These are phyloP conservation scores for Andrena haemorrhoa DNA, from an alignment of 2,888 invertebrate species.

Conservation along the genomic window DNA sequence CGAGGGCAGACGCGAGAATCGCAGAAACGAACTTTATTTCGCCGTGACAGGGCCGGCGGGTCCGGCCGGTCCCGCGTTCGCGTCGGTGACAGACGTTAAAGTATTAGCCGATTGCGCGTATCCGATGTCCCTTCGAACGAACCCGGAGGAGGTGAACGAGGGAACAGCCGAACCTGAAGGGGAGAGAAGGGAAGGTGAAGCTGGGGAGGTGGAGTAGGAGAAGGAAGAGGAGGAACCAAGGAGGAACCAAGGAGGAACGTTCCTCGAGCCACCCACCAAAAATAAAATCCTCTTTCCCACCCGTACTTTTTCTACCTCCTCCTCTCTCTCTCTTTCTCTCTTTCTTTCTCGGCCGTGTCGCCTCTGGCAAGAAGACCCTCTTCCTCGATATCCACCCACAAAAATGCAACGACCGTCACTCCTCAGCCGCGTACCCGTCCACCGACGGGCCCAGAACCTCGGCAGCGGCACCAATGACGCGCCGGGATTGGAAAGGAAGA, in stretches of 20 bases:
- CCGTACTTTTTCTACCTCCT: conserved; percentile 46
- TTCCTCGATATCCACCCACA: conserved; percentile 73
- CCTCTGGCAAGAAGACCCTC: conserved; percentile 67
- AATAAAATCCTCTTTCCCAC: conserved; percentile 71
- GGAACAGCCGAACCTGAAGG: conserved; percentile 37
- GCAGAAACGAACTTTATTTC: conserved; percentile 67
- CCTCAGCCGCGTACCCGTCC: conserved; percentile 56
- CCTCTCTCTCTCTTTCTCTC: conserved; percentile 12
- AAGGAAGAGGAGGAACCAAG: conserved; percentile 30
- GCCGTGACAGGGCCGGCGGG: conserved; percentile 61
- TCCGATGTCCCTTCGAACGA: conserved; percentile 68
- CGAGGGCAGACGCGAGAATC: conserved; percentile 53
- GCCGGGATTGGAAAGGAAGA: too few species aligned
- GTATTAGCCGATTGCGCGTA: conserved; percentile 71
- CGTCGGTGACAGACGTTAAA: conserved; percentile 72
- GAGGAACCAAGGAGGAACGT: conserved; percentile 51
- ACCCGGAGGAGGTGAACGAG: conserved; percentile 56
- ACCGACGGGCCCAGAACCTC: conserved; percentile 39
- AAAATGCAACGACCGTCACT: conserved; percentile 70
- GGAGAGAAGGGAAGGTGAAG: not conserved
- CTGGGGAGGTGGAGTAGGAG: conserved; percentile 18
- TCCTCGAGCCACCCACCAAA: conserved; percentile 68
- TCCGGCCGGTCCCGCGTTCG: conserved; percentile 48
- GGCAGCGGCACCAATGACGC: conserved; percentile 29
- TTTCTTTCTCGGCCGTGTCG: conserved; percentile 37